Evolutionary conservation across 2,113 vertebrate species (phyloP).

Genomic region (Acrocephalus kingi): DNA sequence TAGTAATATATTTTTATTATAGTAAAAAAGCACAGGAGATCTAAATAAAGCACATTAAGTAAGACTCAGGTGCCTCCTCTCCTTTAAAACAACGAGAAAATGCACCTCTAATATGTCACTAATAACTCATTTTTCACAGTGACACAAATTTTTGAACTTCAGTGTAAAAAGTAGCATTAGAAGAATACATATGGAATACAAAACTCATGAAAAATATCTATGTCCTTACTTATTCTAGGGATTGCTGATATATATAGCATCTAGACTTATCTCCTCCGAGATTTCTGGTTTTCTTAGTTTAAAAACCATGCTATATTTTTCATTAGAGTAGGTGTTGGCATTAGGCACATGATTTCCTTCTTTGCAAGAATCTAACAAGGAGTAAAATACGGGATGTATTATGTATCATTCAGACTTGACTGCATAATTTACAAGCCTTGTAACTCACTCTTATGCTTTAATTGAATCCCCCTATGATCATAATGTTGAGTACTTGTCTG

Average conservation of each 20-base stretch:
- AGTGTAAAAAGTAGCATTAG: not conserved
- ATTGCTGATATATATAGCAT: fast-evolving
- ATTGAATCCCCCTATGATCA: not conserved
- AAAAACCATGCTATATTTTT: not conserved
- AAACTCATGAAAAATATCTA: not conserved
- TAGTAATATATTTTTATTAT: slow-evolving; percentile 76
- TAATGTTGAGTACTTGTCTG: not conserved
- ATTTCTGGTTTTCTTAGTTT: not conserved
- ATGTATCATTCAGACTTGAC: not conserved
- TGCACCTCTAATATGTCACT: not conserved
- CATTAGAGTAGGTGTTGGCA: not conserved
- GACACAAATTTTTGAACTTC: not conserved
- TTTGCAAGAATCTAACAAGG: not conserved
- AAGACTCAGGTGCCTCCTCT: not conserved
- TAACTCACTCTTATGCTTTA: not conserved
- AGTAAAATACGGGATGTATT: not conserved
- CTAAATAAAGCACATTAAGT: not conserved
- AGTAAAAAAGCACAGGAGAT: slow-evolving; percentile 49
- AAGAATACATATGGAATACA: not conserved
- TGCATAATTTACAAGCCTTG: not conserved
- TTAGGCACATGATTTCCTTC: not conserved
- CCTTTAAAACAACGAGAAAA: not conserved
- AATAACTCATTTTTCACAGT: not conserved
- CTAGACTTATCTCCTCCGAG: not conserved
- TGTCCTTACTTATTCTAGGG: not conserved